Evolutionary conservation across 2,888 invertebrate species (phyloP), one percentile per base, ranked within the genome.

Genomic region (Schizotus pectinicornis): DNA sequence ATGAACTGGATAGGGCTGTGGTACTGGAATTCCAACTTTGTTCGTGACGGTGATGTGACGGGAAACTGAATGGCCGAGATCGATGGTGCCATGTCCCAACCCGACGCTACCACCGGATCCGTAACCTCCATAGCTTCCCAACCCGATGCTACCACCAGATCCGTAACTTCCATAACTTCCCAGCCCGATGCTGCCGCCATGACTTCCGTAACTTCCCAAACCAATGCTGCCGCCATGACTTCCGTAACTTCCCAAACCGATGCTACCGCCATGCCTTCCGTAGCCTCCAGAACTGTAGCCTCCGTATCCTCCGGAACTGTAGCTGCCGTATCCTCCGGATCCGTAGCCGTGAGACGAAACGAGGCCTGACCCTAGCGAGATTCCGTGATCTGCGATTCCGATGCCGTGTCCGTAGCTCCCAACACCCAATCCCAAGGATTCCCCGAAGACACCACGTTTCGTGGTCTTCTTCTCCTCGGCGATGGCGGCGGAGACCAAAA

Each of bases 1-100:
- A 9, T 79, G 74, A 6, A 83, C 81, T 11, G 83, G 80, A 38
- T 82, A 82, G 9, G 84, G 83, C 55, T 83, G 81, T 1, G 83
- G 81, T n/a, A 83, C 78, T 6, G 83, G 82, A 1, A 83, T 79
- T 46, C 81, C 76, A 38, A 82, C 76, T 56, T 81, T 80, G 52
- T 81, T 81, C 14, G 81, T 81, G 56, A 83, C 75, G 41, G 81
- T 77, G 14, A 81, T 70, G 33, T 79, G 76, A 8, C 75, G 64
- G 3, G 75, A 70, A 2, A 77, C 64, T 6, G 73, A 67, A 7
- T 75, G 56, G 6, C 75, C 77, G 8, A 75, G 59, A 59, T 72
- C 60, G 48, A 74, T 66, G 22, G 48, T 22, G 47, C 68, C 14
- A 36, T 33, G 47, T 7, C 31, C 31, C 6, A 36, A 22, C 14